These are phyloP conservation scores for Siderastrea siderea DNA, from an alignment of 92 coral and sea anemone species.

Conservation along the genomic window DNA sequence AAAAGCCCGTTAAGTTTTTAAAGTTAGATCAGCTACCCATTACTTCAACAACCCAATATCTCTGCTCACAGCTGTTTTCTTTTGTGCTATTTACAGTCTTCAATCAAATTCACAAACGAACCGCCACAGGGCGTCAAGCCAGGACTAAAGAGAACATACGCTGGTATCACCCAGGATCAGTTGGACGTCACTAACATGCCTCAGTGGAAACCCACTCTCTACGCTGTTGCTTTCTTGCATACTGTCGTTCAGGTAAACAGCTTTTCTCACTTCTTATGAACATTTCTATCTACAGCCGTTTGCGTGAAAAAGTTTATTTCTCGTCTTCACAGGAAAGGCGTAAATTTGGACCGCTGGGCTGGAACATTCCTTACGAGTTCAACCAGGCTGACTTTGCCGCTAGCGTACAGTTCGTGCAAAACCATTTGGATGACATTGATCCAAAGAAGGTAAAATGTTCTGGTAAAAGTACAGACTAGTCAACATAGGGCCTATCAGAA, in stretches of 20 bases:
- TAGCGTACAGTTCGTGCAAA: conserved; percentile 91
- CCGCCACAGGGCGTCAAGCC: conserved; percentile 96
- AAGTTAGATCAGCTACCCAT: no score
- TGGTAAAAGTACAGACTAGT: background rate
- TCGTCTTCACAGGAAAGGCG: conserved; percentile 78
- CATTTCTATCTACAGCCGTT: background rate
- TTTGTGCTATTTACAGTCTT: conserved; percentile 61
- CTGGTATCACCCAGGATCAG: conserved; percentile 93
- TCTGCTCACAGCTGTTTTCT: background rate
- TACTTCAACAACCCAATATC: no score
- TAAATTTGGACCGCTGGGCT: conserved; percentile 92
- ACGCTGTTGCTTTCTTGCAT: conserved; percentile 93
- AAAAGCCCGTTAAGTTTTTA: no score
- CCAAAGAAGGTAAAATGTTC: conserved; percentile 77
- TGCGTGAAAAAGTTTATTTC: background rate
- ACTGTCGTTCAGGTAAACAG: conserved; percentile 91
- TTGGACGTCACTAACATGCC: conserved; percentile 81
- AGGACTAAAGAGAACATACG: conserved; percentile 92
- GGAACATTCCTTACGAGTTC: conserved; percentile 96
- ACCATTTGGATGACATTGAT: conserved; percentile 91
- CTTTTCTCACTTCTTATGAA: background rate
- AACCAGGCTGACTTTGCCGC: conserved; percentile 94
- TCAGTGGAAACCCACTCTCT: conserved; percentile 92
- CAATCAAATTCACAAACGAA: conserved; percentile 93
- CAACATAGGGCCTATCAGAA: no score